Evolutionary conservation across 2,113 vertebrate species (phyloP), one percentile per base, ranked within the genome.

Genomic region (Dolichotis patagonum): DNA sequence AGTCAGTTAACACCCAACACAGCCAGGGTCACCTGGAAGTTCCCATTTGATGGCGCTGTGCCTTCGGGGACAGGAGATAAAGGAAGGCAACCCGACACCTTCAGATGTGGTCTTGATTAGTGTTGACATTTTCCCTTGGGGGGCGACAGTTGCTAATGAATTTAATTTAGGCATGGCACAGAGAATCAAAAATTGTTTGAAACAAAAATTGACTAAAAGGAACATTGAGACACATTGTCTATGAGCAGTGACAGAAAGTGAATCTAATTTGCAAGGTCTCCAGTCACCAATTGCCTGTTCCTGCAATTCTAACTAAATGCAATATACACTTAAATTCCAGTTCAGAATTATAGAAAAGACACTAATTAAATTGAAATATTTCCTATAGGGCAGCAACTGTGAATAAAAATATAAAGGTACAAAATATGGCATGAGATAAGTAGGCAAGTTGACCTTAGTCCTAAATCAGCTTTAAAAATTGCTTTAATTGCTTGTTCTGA

Each of bases 41-140:
- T 87, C 88, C 80, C 87, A 63, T 67, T 88, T 97, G 92, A 98
- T 96, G 82, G 81, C 96, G 98, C 93, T 63, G 65, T 97, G 97
- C 98, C 98, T 98, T 98, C 98, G 95, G 98, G 98, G 97, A 98
- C 97, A 98, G 97, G 95, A 98, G 97, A 98, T 96, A 98, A 98
- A 98, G 98, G 96, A 97, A 97, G 54, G 97, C 97, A 98, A 98
- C 32, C 86, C 75, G 94, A 99, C 98, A 98, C 97, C 96, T 98
- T 98, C 94, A 98, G 97, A 98, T 98, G 96, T 92, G 98, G 97
- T 97, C 98, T 98, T 98, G 98, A 98, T 97, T 97, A 97, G 62
- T 96, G 94, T 46, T 98, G 97, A 97, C 93, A 97, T 91, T 97
- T 97, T 96, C 95, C 94, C 94, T 97, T 96, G 73, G 62, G 94